phyloP scores from a whole-genome alignment of 2,113 vertebrate species.

The Pseudorhombus dupliciocellatus region DNA sequence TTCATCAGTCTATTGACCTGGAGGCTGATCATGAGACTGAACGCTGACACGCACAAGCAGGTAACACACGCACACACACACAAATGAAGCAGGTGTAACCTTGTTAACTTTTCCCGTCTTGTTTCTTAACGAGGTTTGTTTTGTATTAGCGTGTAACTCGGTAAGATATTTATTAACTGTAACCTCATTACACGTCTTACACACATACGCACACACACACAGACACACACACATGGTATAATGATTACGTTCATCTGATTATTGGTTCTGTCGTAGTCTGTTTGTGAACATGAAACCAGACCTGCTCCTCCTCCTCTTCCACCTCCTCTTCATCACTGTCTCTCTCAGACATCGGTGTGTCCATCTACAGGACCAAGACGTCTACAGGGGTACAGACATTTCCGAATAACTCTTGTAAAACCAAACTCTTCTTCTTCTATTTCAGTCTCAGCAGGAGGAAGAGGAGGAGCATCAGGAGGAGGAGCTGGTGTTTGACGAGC shows the following conservation, averaged over 20 bases:
- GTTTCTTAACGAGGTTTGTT: conserved; percentile 48
- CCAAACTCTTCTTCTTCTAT: neutral
- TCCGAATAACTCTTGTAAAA: neutral
- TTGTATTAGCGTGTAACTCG: conserved; percentile 49
- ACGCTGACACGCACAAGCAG: conserved; percentile 22
- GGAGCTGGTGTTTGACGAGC: conserved; percentile 85
- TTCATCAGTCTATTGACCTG: conserved; percentile 51
- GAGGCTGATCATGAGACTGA: conserved; percentile 50
- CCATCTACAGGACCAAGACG: neutral
- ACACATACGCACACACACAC: neutral
- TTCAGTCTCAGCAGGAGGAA: conserved; percentile 38
- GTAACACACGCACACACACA: conserved; percentile 29
- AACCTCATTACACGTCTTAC: conserved; percentile 48
- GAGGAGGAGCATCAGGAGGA: conserved; percentile 77
- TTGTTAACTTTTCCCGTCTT: conserved; percentile 38
- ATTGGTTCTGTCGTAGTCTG: conserved; percentile 15
- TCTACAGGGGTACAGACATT: neutral
- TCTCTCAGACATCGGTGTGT: neutral
- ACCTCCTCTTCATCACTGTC: neutral
- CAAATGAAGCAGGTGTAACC: conserved; percentile 41
- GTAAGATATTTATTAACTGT: conserved; percentile 60
- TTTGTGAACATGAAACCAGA: conserved; percentile 44
- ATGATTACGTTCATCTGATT: conserved; percentile 30
- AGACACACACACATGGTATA: neutral
- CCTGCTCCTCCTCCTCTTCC: neutral